These are phyloP conservation scores for Aproaerema taeniolella DNA, from an alignment of 2,888 invertebrate species.

Conservation along the genomic window DNA sequence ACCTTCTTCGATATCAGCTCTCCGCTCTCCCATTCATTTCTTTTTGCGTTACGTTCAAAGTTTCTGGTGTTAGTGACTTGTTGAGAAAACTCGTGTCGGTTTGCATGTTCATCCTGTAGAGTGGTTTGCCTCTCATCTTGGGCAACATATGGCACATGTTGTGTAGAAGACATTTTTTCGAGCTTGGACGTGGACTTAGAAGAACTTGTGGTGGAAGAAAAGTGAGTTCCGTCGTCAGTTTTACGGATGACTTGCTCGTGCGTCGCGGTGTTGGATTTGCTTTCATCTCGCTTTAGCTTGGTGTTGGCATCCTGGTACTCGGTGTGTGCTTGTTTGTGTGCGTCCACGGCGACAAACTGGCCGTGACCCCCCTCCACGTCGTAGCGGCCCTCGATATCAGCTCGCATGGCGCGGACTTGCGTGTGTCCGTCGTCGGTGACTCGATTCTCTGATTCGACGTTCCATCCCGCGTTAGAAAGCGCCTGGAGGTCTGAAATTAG, in stretches of 20 bases:
- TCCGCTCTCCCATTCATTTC: slow-evolving; percentile 43
- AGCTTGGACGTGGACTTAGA: slow-evolving; percentile 45
- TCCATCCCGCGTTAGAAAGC: slow-evolving; percentile 80
- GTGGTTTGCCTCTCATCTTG: slow-evolving; percentile 41
- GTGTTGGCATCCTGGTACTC: slow-evolving; percentile 62
- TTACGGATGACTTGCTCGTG: slow-evolving; percentile 56
- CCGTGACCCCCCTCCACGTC: slow-evolving; percentile 81
- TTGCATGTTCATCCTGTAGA: slow-evolving; percentile 10
- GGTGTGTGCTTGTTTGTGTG: slow-evolving; percentile 73
- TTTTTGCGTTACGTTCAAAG: slow-evolving; percentile 36
- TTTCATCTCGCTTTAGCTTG: slow-evolving; percentile 58
- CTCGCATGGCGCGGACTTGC: slow-evolving; percentile 76
- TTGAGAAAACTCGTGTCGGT: slow-evolving; percentile 23
- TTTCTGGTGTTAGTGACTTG: slow-evolving; percentile 34
- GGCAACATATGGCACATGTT: slow-evolving; percentile 52
- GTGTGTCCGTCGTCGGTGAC: slow-evolving; percentile 81
- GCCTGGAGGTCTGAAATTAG: slow-evolving; percentile 63
- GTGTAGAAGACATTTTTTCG: slow-evolving; percentile 51
- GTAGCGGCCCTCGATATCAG: slow-evolving; percentile 81
- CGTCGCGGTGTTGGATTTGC: slow-evolving; percentile 49
- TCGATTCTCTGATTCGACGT: slow-evolving; percentile 79
- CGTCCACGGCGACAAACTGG: slow-evolving; percentile 80
- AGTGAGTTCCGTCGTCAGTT: slow-evolving; percentile 55
- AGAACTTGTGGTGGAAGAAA: slow-evolving; percentile 54
- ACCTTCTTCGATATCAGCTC: slow-evolving; percentile 76